A percentile compares a stretch with the other conserved stretches of the same genome.
phyloP scores from a whole-genome alignment of 92 coral and sea anemone species.

The Parazoanthus swiftii region DNA sequence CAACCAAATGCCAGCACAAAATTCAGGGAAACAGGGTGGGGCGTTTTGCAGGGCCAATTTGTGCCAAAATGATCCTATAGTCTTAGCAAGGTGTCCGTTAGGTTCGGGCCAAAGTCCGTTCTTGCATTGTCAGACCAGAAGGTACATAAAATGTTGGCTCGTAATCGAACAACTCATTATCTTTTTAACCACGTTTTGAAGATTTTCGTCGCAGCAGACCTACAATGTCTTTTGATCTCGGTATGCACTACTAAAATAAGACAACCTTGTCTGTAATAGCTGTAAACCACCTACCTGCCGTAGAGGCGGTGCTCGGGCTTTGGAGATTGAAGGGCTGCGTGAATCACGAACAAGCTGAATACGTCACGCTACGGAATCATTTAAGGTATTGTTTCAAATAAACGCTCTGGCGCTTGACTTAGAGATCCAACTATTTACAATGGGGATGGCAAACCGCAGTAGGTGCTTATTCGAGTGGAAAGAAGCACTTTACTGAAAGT shows the following conservation, averaged over 20 bases:
- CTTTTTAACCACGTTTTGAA: neutral
- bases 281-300: slow-evolving; percentile 36
- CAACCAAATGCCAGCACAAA: too few species aligned
- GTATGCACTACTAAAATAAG: too few species aligned
- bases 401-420: neutral
- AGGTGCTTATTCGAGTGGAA: neutral
- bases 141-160: too few species aligned
- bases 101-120: too few species aligned
- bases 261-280: neutral
- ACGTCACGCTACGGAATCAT: slow-evolving; percentile 68
- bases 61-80: too few species aligned
- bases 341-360: slow-evolving; percentile 72
- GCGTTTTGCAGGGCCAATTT: too few species aligned
- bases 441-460: neutral
- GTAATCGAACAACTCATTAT: too few species aligned
- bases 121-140: too few species aligned
- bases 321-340: slow-evolving; percentile 74
- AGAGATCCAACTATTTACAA: neutral
- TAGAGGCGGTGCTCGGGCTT: slow-evolving; percentile 50
- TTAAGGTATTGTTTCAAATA: neutral
- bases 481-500: too few species aligned
- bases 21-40: too few species aligned
- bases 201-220: neutral
- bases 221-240: neutral
- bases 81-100: too few species aligned